These are phyloP conservation scores for Lampropteryx suffumata DNA, from an alignment of 2,888 invertebrate species.

Conservation along the genomic window DNA sequence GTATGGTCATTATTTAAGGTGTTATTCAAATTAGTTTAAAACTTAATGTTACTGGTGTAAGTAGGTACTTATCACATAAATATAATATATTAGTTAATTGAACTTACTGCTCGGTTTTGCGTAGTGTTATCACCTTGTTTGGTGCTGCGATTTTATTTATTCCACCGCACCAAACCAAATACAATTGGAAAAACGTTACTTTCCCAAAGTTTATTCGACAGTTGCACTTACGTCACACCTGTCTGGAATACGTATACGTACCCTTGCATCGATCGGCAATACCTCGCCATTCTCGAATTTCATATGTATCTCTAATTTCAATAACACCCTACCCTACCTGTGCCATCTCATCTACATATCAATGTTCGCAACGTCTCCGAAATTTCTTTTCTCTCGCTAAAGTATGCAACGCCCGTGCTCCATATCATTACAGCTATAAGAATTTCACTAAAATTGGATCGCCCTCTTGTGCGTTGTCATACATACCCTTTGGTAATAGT, in stretches of 20 bases:
- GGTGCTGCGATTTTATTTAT: too few species aligned
- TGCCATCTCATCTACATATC: slow-evolving; percentile 80
- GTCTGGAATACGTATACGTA: slow-evolving; percentile 44
- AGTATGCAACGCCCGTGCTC: slow-evolving; percentile 79
- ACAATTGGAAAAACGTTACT: slow-evolving; percentile 41
- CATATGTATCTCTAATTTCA: slow-evolving; percentile 79
- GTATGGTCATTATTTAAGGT: slow-evolving; percentile 17
- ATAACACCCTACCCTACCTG: slow-evolving; percentile 77
- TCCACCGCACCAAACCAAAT: slow-evolving; percentile 7
- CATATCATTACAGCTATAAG: slow-evolving; percentile 75
- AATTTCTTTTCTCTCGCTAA: slow-evolving; percentile 76
- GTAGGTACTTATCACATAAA: not conserved
- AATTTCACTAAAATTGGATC: slow-evolving; percentile 78
- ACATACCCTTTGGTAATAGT: slow-evolving; percentile 79
- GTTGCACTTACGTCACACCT: slow-evolving; percentile 44
- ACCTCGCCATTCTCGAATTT: slow-evolving; percentile 67
- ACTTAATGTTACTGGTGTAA: not conserved
- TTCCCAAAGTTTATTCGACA: slow-evolving; percentile 38
- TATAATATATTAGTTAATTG: too few species aligned
- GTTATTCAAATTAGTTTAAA: slow-evolving; percentile 3
- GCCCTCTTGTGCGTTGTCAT: slow-evolving; percentile 73
- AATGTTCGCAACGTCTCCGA: slow-evolving; percentile 73
- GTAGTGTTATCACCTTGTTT: too few species aligned
- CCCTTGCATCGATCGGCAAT: slow-evolving; percentile 51
- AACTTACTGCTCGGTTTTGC: too few species aligned